Percentiles rank a stretch among this genome's conserved stretches.
Evolutionary conservation across 2,888 invertebrate species (phyloP).

Genomic region (Polia nebulosa): DNA sequence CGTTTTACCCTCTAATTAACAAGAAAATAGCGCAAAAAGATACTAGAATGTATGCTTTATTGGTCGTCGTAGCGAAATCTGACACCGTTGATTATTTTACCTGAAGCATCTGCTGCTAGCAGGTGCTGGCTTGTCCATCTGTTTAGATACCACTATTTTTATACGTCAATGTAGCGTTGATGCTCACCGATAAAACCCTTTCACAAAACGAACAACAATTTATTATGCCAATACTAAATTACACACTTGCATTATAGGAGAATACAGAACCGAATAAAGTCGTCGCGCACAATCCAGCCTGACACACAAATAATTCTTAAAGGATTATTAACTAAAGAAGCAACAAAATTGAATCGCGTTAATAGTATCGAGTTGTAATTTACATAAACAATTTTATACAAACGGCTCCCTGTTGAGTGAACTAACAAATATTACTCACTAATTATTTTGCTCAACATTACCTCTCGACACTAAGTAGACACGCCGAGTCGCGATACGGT

Average conservation of each 20-base stretch:
- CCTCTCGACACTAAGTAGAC: conserved; percentile 83
- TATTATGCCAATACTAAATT: conserved; percentile 17
- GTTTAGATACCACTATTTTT: conserved; percentile 53
- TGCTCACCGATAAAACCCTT: conserved; percentile 48
- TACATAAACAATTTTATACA: conserved; percentile 66
- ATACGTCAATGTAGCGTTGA: conserved; percentile 39
- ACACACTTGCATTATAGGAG: conserved; percentile 22
- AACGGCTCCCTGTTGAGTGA: conserved; percentile 64
- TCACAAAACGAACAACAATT: conserved; percentile 34
- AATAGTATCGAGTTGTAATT: conserved; percentile 61
- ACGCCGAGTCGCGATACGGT: conserved; percentile 76
- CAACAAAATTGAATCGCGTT: conserved; percentile 54
- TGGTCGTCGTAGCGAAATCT: conserved; percentile 55
- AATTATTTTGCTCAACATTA: conserved; percentile 79
- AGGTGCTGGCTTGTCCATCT: conserved; percentile 58
- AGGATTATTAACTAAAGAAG: conserved; percentile 53
- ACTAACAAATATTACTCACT: conserved; percentile 76
- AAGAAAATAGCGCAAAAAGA: conserved; percentile 49
- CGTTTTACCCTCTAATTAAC: conserved; percentile 55
- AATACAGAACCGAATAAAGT: conserved; percentile 53
- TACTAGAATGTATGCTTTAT: conserved; percentile 41
- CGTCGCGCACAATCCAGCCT: conserved; percentile 39
- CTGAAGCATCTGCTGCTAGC: conserved; percentile 59
- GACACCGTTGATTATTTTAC: conserved; percentile 55
- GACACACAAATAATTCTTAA: conserved; percentile 51